These are phyloP conservation scores for Drosophila nebulosa DNA, from an alignment of 1,140 invertebrate genomes.

Conservation along the genomic window DNA sequence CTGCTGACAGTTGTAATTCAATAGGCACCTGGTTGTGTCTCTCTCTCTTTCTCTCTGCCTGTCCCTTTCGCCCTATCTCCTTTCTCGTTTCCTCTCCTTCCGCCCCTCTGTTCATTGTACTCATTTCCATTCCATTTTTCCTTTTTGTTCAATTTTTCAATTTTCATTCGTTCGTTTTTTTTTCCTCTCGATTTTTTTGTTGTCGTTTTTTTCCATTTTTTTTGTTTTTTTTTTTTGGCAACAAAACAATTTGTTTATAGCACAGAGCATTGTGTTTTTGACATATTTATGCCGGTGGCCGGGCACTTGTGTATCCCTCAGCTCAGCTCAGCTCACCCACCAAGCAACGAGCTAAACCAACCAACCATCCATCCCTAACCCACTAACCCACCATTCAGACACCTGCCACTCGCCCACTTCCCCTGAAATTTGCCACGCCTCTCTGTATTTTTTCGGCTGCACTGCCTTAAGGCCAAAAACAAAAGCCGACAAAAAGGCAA, in stretches of 20 bases:
- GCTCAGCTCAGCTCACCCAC: neutral
- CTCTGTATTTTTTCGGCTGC: slow-evolving; percentile 11
- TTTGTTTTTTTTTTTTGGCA: slow-evolving; percentile 35
- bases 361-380: neutral
- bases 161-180: slow-evolving; percentile 36
- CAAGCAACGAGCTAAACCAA: too few species aligned
- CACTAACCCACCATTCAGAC: neutral
- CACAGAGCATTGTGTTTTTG: slow-evolving; percentile 64
- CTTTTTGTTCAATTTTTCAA: slow-evolving; percentile 33
- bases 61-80: slow-evolving; percentile 20
- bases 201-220: neutral
- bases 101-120: slow-evolving; percentile 26
- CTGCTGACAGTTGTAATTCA: slow-evolving; percentile 21
- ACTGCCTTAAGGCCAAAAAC: slow-evolving; percentile 37
- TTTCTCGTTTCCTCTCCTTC: neutral
- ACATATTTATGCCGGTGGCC: slow-evolving; percentile 76
- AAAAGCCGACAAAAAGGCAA: slow-evolving; percentile 47
- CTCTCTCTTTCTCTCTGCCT: neutral
- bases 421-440: slow-evolving; percentile 14
- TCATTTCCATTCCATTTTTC: slow-evolving; percentile 50
- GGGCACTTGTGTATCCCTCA: slow-evolving; percentile 40
- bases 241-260: slow-evolving; percentile 78
- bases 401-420: neutral
- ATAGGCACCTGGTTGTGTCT: slow-evolving; percentile 20
- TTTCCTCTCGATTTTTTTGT: slow-evolving; percentile 14